A percentile compares a stretch with the other conserved stretches of the same genome.
Conservation (phyloP, 2,113 vertebrate genomes). For the Lethenteron camtschaticum region DNA sequence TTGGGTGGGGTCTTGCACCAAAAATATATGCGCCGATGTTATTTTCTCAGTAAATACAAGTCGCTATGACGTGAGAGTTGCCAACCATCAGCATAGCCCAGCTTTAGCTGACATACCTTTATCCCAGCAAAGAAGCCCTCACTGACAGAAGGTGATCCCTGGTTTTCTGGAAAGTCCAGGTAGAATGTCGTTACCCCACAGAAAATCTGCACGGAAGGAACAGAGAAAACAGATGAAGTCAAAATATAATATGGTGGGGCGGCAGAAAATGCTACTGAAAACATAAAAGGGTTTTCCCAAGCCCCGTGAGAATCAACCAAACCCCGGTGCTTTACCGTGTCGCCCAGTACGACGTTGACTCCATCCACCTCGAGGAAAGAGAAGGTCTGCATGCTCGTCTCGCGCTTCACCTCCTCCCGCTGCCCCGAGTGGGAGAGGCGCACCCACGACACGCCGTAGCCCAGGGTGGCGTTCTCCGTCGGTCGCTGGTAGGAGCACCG, state of each 20-base stretch:
- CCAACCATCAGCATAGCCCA: too few species aligned
- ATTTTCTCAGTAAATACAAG: too few species aligned
- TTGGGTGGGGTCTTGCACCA: too few species aligned
- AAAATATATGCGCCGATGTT: too few species aligned
- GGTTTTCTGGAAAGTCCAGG: constrained; percentile 20
- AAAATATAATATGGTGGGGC: background rate
- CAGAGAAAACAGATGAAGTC: too few species aligned
- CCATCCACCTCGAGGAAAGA: constrained; percentile 27
- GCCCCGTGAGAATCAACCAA: too few species aligned
- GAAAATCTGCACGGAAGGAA: constrained; percentile 24
- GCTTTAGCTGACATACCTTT: constrained; percentile 24
- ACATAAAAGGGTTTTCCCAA: constrained; percentile 6
- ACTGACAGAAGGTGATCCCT: constrained; percentile 29
- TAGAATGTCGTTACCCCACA: constrained; percentile 31
- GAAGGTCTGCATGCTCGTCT: constrained; percentile 23
- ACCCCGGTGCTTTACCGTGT: constrained; percentile 26
- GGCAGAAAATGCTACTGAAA: background rate
- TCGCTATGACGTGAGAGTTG: too few species aligned
- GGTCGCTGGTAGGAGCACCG: constrained; percentile 22
- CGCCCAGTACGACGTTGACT: constrained; percentile 31
- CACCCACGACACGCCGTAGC: constrained; percentile 33
- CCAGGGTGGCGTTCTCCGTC: constrained; percentile 11
- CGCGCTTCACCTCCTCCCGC: constrained; percentile 31
- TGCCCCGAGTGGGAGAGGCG: constrained; percentile 21
- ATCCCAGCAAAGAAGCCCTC: constrained; percentile 41